Percentiles rank a stretch among this genome's conserved stretches.
These are phyloP conservation scores for Steinernema scapterisci DNA, from an alignment of 2,888 invertebrate species.

Conservation along the genomic window DNA sequence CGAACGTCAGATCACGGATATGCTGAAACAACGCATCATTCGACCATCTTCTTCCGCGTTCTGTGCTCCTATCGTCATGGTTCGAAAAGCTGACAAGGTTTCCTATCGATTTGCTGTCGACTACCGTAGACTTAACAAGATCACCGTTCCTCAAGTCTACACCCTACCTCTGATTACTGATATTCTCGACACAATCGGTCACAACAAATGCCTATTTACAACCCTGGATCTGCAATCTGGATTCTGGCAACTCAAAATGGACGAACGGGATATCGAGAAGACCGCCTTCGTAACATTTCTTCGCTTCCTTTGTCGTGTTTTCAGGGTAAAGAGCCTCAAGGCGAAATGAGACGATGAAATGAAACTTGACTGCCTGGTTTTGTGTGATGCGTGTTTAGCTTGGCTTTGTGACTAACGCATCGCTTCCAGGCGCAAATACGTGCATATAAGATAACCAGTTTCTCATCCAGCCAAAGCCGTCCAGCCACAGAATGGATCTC, in stretches of 20 bases:
- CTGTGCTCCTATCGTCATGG: constrained; percentile 34
- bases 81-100: constrained; percentile 32
- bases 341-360: too few relatives aligned
- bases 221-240: constrained; percentile 43
- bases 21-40: constrained; percentile 36
- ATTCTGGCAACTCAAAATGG: constrained; percentile 45
- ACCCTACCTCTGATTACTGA: constrained; percentile 38
- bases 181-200: constrained; percentile 34
- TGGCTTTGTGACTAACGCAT: too few relatives aligned
- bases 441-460: too few relatives aligned
- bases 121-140: constrained; percentile 35
- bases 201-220: constrained; percentile 37
- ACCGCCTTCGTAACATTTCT: constrained; percentile 52
- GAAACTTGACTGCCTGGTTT: too few relatives aligned
- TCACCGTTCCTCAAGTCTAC: constrained; percentile 35
- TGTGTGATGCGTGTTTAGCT: too few relatives aligned
- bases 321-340: too few relatives aligned
- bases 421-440: too few relatives aligned
- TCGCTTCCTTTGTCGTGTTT: too few relatives aligned
- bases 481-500: too few relatives aligned
- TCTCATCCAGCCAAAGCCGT: too few relatives aligned
- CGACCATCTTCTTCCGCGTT: constrained; percentile 37
- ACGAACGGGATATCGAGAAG: constrained; percentile 36
- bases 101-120: constrained; percentile 40
- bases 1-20: constrained; percentile 36